Conservation (phyloP, 2,888 invertebrate species). For the Drosophila macrospina region DNA sequence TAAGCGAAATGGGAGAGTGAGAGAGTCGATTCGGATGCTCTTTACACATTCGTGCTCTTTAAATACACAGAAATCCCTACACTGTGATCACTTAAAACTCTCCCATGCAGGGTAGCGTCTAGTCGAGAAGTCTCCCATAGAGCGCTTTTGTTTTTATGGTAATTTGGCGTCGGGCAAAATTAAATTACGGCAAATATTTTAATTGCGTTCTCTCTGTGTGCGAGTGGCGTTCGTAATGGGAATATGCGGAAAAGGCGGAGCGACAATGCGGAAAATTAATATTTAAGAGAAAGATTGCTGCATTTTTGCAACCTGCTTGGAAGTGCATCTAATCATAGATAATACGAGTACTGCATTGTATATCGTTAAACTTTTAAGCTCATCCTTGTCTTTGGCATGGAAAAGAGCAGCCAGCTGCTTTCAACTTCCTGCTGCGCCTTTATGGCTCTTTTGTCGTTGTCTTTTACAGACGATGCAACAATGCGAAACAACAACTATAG, state of each 20-base stretch:
- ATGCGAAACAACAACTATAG: conserved; percentile 16
- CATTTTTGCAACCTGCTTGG: not conserved
- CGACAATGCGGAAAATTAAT: conserved; percentile 29
- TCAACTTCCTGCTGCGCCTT: conserved; percentile 19
- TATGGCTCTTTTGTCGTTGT: conserved; percentile 13
- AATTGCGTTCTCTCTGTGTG: conserved; percentile 43
- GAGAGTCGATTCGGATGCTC: no score
- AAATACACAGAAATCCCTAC: no score
- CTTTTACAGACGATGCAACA: conserved; percentile 29
- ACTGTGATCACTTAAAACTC: not conserved
- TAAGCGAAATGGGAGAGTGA: no score
- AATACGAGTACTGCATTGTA: not conserved
- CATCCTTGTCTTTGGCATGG: conserved; percentile 14
- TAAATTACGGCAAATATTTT: conserved; percentile 68
- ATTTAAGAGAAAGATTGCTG: conserved; percentile 10
- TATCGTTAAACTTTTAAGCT: conserved; percentile 1
- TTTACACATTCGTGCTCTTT: no score
- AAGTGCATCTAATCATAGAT: conserved; percentile 2
- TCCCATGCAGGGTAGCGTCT: not conserved
- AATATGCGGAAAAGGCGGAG: conserved; percentile 20
- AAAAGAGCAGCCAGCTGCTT: conserved; percentile 22
- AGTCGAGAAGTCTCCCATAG: not conserved
- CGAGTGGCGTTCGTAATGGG: not conserved
- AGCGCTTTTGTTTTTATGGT: conserved; percentile 43
- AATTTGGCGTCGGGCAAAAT: conserved; percentile 44